Evolutionary conservation across 2,888 invertebrate species (phyloP).

Genomic region (Pristionchus maxplancki): DNA sequence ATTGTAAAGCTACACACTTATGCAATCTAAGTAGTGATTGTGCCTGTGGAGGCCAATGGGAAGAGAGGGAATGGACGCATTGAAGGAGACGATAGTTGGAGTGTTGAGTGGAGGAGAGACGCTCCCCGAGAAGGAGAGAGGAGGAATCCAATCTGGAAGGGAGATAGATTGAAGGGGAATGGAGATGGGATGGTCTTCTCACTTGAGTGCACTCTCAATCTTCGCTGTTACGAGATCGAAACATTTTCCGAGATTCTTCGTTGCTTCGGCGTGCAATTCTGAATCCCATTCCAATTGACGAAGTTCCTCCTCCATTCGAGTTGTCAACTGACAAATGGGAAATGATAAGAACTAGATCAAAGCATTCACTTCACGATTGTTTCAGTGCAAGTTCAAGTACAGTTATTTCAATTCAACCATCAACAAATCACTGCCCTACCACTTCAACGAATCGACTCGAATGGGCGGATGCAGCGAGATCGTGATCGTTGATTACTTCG

Average conservation of each 20-base stretch:
- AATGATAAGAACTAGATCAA: background rate
- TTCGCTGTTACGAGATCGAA: slow-evolving; percentile 64
- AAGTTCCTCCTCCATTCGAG: slow-evolving; percentile 68
- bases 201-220: slow-evolving; percentile 60
- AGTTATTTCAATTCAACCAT: background rate
- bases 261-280: slow-evolving; percentile 67
- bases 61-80: slow-evolving; percentile 57
- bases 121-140: slow-evolving; percentile 56
- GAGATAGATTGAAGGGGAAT: no score
- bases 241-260: slow-evolving; percentile 56
- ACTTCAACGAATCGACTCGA: slow-evolving; percentile 66
- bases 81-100: slow-evolving; percentile 64
- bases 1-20: background rate
- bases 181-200: no score
- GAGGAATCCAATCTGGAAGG: slow-evolving; percentile 6
- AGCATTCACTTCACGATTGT: no score
- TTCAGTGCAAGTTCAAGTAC: background rate
- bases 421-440: slow-evolving; percentile 24
- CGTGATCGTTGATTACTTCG: slow-evolving; percentile 86
- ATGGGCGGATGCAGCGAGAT: slow-evolving; percentile 59
- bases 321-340: slow-evolving; percentile 55
- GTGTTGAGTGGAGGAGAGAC: slow-evolving; percentile 61
- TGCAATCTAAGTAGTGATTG: slow-evolving; percentile 57
- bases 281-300: slow-evolving; percentile 71
- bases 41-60: slow-evolving; percentile 60